Base-by-base conservation (phyloP, 1,140 invertebrate genomes). In the Acromyrmex echinatior region DNA sequence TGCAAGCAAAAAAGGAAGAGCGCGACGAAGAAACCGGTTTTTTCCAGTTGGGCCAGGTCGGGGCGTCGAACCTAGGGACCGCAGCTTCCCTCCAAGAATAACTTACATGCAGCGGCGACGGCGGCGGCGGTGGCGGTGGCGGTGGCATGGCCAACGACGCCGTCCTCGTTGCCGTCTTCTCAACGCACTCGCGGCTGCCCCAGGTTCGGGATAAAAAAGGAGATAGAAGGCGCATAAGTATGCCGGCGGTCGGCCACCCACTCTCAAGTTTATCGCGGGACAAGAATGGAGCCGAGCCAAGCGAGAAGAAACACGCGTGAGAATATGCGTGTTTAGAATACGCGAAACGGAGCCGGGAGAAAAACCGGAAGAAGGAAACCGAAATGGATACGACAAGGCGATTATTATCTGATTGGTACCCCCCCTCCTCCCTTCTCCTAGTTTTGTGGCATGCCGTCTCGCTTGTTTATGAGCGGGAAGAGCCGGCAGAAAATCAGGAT, bases 11-110 rank as follows among this genome's bases (percentile, higher is more conserved):
- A 94, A 94, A 94, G 92, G 91, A 94, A 95, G 91, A 94, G 92
- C 91, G 91, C 93, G 87, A 90, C 93, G 94, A 95, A 95, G 94
- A 95, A 95, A 95, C 95, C 95, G 95, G 95, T 95, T 95, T 95
- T 95, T 95, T 95, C 95, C 95, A 95, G 94, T 95, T 95, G 95
- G 94, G 95, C 95, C 95, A 95, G 95, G 95, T 95, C 95, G 95
- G 95, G 95, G 95, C 95, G 95, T 95, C 95, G 95, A 95, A 95
- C 95, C 94, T 95, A 94, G 92, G 93, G 93, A 94, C 93, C 94
- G 93, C 94, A 94, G 92, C 93, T 93, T 95, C 94, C 94, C 94
- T 95, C 95, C 94, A 93, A 95, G 95, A 95, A 95, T 95, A 95
- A 95, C 95, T 95, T 95, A 93, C 94, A 95, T 93, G 94, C 92